phyloP scores from a whole-genome alignment of 2,113 vertebrate genomes.

The Mirounga angustirostris region DNA sequence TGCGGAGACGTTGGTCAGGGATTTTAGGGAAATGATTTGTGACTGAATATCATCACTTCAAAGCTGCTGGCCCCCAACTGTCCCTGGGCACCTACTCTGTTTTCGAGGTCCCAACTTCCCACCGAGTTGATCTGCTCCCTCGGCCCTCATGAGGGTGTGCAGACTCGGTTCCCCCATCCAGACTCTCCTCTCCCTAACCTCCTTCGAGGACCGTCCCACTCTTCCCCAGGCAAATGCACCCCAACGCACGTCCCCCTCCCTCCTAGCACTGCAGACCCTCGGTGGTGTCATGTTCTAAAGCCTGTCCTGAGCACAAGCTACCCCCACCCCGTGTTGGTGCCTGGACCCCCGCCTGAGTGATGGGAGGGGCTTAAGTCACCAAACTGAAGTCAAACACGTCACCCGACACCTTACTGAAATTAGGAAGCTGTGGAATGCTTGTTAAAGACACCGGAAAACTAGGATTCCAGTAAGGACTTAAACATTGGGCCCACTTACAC shows the following conservation, averaged over 20 bases:
- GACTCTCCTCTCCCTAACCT: neutral
- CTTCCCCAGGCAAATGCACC: neutral
- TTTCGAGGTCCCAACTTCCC: fast-evolving
- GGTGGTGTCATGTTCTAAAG: neutral
- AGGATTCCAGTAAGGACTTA: neutral
- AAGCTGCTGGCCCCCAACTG: neutral
- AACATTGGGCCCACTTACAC: neutral
- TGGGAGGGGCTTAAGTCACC: neutral
- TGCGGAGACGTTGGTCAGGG: neutral
- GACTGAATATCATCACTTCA: neutral
- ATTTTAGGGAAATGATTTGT: neutral
- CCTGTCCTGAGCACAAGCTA: fast-evolving
- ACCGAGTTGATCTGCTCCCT: neutral
- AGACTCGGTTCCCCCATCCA: fast-evolving
- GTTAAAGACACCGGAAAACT: neutral
- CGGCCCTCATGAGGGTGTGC: fast-evolving
- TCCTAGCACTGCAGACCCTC: neutral
- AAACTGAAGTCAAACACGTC: neutral
- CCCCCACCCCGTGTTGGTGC: neutral
- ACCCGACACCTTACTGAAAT: neutral
- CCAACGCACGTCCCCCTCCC: fast-evolving
- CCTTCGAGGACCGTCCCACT: neutral
- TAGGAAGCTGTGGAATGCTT: neutral
- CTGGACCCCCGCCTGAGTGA: neutral
- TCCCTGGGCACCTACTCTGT: neutral